Base-by-base conservation (phyloP, 1,140 invertebrate species). In the Cydia pomonella region DNA sequence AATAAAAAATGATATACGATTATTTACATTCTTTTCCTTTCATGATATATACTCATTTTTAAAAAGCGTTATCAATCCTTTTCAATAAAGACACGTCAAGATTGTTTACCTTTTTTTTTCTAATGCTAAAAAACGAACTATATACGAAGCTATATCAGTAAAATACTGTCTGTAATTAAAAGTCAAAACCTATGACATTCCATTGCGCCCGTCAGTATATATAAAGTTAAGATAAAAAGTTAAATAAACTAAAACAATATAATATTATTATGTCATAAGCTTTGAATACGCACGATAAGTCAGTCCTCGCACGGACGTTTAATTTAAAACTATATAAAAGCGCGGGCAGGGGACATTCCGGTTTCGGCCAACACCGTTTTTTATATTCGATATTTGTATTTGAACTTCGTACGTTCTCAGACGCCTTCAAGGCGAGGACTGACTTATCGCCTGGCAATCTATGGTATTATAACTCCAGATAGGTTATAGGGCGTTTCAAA, bases 271-370 rank as follows among this genome's bases (percentile, higher is more conserved):
- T 59, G 21, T 59, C 53, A 59, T 23, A 59, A 23, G 53, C 23
- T 59, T 59, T 23, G 53, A 59, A 12, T 5, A 12, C 10, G n/a
- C 1, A n/a, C 18, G 47, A 69, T 69, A 69, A 69, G 64, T 69
- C 64, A 69, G 64, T 21, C 29, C 64, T 69, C 64, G 64, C n/a
- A n/a, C 13, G 27, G n/a, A 41, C 27, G 27, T 69, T 9, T 27
- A 33, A 66, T 16, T 5, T 16, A 7, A 27, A 10, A 38, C n/a
- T 33, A 33, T 7, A n/a, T 27, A 16, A 69, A 38, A 33, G 27
- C 64, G 64, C 64, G 29, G 64, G 64, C 64, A 69, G 64, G 64
- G 64, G 64, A 69, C 64, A 12, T 27, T 50, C 25, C 64, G 64
- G 64, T 69, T 69, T 69, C 64, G 64, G 64, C 64, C 29, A 33